Evolutionary conservation across 2,888 invertebrate species (phyloP), one percentile per base, ranked within the genome.

Genomic region (Drosophila austrosaltans): DNA sequence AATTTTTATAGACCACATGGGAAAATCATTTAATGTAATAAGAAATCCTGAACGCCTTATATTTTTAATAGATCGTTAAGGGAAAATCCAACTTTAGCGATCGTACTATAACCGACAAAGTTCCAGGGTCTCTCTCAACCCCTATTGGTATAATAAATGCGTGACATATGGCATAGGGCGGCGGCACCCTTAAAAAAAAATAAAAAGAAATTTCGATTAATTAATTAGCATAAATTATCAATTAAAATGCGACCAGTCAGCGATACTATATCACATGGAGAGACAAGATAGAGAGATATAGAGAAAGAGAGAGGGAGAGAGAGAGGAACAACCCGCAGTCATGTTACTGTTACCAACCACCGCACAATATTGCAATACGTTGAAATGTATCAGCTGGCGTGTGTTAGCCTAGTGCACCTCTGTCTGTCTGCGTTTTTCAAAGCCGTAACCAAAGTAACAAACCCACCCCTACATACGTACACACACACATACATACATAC

Each of bases 171-270:
- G 3, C 32, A 32, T 56, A 3, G 54, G 28, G 25, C 20, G n/a
- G 7, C 65, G n/a, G 7, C 65, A 60, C 75, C 74, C 61, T 53
- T 58, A 44, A 16, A 8, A 28, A 32, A 20, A 7, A 53, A 22
- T 16, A 42, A 42, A 20, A 48, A 20, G 7, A 48, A 53, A 64
- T 70, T 66, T 61, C 44, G 74, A 76, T 81, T 83, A 81, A 85
- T 87, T 83, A 83, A 89, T 89, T 87, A 79, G 74, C 89, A 88
- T 89, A 87, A 81, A 82, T 85, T 85, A 79, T 76, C 75, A 89
- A 89, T 88, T 83, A 77, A 85, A 87, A 82, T 70, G 74, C 66
- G 72, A 36, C 74, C 74, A 56, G 62, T 60, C 73, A 64, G 64
- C 78, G 69, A 67, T 67, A 64, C 65, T 28, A 61, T 22, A 48